Evolutionary conservation across 2,888 invertebrate genomes (phyloP), one percentile per base, ranked within the genome.

Genomic region (Cataglyphis cursor): DNA sequence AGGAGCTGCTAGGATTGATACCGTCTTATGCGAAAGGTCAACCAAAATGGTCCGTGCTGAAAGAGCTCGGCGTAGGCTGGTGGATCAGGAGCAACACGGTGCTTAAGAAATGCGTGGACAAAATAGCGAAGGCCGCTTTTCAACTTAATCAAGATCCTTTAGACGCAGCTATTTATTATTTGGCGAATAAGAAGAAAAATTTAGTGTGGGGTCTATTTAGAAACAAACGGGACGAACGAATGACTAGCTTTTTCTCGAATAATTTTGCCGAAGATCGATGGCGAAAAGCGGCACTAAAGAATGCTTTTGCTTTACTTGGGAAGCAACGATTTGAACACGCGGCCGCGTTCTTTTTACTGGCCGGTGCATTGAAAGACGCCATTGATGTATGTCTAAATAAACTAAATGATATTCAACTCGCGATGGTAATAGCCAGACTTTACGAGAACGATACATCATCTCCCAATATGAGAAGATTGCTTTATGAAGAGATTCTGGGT

Each of bases 141-240:
- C 98, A 98, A 95, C 95, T 96, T 4, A 97, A 98, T 78, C 98
- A 99, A 93, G 99, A 99, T 93, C 99, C 99, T 0, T 96, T 99
- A 95, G 99, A 99, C 94, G 99, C 99, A 0, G 99, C 99, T 0
- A 96, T 99, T 2, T 99, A 98, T 94, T 99, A 99, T 95, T 96
- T 99, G 87, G 99, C 99, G 1, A 98, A 99, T 98, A 99, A 98
- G 95, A 99, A 99, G 96, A 99, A 99, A 93, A 99, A 97, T 92
- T 96, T 99, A 4, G 96, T 99, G 0, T 99, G 99, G 98, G 99
- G 99, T 0, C 95, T 99, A 66, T 99, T 98, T 95, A 91, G 97
- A 97, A 82, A 99, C 98, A 61, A 97, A 97, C 89, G 97, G 10
- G 98, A 99, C 93, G 97, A 97, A 0, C 97, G 98, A 93, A 99